Conservation (phyloP, 2,888 invertebrate species). For the Chrysolina americana region DNA sequence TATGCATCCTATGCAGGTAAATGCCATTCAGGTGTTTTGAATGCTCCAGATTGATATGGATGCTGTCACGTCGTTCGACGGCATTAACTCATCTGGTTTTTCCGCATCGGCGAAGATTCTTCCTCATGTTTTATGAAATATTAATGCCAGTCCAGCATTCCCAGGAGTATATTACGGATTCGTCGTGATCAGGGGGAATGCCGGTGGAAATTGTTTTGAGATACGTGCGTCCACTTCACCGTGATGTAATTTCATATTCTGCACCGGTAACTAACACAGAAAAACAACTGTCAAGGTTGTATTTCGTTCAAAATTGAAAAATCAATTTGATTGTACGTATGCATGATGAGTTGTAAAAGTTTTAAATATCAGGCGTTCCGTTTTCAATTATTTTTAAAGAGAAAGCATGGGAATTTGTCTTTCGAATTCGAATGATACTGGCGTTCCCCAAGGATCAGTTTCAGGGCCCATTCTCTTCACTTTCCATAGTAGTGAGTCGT, state of each 20-base stretch:
- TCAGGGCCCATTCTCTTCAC: no score
- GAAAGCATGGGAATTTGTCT: no score
- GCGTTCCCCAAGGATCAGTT: no score
- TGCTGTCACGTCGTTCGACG: conserved; percentile 21
- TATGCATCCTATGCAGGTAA: not conserved
- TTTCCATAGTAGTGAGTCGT: no score
- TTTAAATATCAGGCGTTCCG: no score
- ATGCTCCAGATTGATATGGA: conserved; percentile 25
- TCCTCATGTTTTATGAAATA: conserved; percentile 32
- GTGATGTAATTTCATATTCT: not conserved
- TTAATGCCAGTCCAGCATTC: conserved; percentile 5
- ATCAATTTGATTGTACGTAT: no score
- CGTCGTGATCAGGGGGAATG: conserved; percentile 8
- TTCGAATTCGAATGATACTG: no score
- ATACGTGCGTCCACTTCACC: not conserved
- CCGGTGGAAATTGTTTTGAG: conserved; percentile 6
- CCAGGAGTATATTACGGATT: conserved; percentile 15
- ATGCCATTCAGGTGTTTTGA: conserved; percentile 27
- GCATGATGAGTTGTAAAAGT: no score
- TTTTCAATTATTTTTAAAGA: no score
- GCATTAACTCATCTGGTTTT: conserved; percentile 30
- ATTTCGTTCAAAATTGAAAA: no score
- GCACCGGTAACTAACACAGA: not conserved
- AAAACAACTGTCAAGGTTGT: no score
- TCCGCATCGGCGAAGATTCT: conserved; percentile 25